Conservation (phyloP, 2,113 vertebrate species). For the Cyphomyrus discorhynchus region DNA sequence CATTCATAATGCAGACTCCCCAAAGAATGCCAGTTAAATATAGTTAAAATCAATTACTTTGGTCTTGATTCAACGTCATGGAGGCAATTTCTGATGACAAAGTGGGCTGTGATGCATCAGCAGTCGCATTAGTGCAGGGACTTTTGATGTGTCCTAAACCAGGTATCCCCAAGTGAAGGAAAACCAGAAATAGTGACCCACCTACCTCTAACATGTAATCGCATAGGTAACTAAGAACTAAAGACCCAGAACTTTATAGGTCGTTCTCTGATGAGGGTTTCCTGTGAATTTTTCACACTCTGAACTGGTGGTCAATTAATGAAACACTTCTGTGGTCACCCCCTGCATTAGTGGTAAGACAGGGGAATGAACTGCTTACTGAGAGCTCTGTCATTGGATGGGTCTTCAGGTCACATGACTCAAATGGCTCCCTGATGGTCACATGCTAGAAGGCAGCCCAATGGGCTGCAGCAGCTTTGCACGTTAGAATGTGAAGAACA, state of each 20-base stretch:
- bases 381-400: not conserved
- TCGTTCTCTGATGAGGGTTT: not conserved
- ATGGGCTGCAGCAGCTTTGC: not conserved
- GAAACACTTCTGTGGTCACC: not conserved
- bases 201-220: not conserved
- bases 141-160: not conserved
- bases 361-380: not conserved
- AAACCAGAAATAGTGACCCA: not conserved
- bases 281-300: not conserved
- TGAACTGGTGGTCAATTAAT: not conserved
- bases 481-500: not conserved
- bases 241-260: not conserved
- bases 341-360: not conserved
- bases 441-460: not conserved
- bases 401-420: not conserved
- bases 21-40: slow-evolving; percentile 50
- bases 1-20: slow-evolving; percentile 25
- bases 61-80: slow-evolving; percentile 32
- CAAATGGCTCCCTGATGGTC: not conserved
- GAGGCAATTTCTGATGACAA: not conserved
- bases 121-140: not conserved
- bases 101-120: not conserved
- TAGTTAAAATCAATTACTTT: slow-evolving; percentile 53
- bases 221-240: not conserved
- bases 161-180: not conserved